Percentiles rank a stretch among this genome's conserved stretches.
Conservation (phyloP, 2,113 vertebrate species). For the Thinocorus orbignyianus region DNA sequence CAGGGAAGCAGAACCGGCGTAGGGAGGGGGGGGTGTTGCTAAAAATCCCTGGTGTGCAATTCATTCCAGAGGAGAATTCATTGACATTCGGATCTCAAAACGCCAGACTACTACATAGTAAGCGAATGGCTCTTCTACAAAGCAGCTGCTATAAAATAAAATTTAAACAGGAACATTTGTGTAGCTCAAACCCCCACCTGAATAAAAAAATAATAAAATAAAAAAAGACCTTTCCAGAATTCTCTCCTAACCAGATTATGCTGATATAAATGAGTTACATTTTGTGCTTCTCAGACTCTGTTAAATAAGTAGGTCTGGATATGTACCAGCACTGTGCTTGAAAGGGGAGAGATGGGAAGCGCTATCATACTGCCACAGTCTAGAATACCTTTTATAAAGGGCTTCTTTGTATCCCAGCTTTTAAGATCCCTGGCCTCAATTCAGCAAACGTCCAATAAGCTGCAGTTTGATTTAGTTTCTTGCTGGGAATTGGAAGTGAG, state of each 20-base stretch:
- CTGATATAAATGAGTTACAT: background rate
- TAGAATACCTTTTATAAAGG: slow-evolving; percentile 32
- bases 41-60: slow-evolving; percentile 4
- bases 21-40: background rate
- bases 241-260: background rate
- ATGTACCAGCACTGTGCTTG: background rate
- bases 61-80: slow-evolving; percentile 44
- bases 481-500: slow-evolving; percentile 15
- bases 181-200: background rate
- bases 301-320: background rate
- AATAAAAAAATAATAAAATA: background rate
- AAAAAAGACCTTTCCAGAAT: background rate
- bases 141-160: background rate
- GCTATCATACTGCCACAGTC: background rate
- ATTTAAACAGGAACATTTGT: background rate
- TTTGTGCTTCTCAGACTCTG: background rate
- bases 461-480: slow-evolving; percentile 43
- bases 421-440: slow-evolving; percentile 45
- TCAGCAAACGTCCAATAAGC: slow-evolving; percentile 43
- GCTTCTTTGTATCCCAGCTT: slow-evolving; percentile 52
- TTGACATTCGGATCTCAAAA: slow-evolving; percentile 36
- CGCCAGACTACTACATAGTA: background rate
- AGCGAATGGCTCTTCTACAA: background rate
- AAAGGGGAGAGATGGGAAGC: background rate
- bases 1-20: background rate